Conservation (phyloP, 2,888 invertebrate genomes). For the Cheilosia vulpina region DNA sequence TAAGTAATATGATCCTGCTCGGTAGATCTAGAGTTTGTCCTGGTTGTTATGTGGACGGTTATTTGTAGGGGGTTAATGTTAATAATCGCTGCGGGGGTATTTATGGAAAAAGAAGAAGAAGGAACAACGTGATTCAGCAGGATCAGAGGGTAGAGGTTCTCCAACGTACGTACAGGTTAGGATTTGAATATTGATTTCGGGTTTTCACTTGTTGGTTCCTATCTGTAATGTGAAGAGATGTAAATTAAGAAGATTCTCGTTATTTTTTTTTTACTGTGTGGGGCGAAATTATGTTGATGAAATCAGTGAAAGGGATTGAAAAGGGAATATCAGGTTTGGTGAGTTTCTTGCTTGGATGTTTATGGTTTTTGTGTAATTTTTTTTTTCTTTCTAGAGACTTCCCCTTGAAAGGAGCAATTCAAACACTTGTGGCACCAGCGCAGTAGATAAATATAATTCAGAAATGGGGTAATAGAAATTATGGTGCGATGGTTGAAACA, state of each 20-base stretch:
- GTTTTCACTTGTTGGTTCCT: slow-evolving; percentile 36
- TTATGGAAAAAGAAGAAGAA: not conserved
- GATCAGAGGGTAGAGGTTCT: slow-evolving; percentile 44
- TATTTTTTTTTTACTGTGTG: not conserved
- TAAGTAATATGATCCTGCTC: slow-evolving; percentile 69
- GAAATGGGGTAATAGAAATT: slow-evolving; percentile 6
- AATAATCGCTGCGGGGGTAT: slow-evolving; percentile 61
- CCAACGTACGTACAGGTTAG: slow-evolving; percentile 3
- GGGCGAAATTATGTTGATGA: slow-evolving; percentile 31
- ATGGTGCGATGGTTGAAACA: slow-evolving; percentile 33
- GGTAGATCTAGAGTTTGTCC: slow-evolving; percentile 52
- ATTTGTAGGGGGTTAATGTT: slow-evolving; percentile 57
- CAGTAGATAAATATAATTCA: slow-evolving; percentile 14
- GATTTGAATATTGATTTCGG: slow-evolving; percentile 26
- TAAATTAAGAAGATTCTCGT: slow-evolving; percentile 39
- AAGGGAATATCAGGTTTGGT: slow-evolving; percentile 62
- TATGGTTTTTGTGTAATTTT: slow-evolving; percentile 53
- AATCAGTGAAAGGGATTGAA: slow-evolving; percentile 56
- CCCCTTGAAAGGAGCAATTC: slow-evolving; percentile 13
- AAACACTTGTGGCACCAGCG: slow-evolving; percentile 62
- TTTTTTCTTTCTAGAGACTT: not conserved
- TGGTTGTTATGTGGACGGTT: slow-evolving; percentile 52
- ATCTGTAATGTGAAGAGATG: slow-evolving; percentile 4
- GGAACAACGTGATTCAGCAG: slow-evolving; percentile 44
- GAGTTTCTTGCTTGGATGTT: slow-evolving; percentile 51